phyloP scores from a whole-genome alignment of 2,888 invertebrate genomes.

The Cryptus armator region DNA sequence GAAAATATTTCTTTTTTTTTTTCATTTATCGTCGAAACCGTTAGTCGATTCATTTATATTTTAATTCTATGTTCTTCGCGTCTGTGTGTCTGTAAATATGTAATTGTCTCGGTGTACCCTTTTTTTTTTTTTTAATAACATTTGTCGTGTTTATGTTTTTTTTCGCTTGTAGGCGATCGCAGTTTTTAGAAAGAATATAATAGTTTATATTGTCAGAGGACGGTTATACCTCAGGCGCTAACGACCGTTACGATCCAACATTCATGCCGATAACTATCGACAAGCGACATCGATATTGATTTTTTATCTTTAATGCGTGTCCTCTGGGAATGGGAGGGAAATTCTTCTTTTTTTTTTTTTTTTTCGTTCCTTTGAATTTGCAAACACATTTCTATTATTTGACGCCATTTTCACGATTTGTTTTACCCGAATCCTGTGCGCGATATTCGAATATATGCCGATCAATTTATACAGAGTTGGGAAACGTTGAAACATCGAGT shows the following conservation, averaged over 20 bases:
- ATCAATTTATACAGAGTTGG: background rate
- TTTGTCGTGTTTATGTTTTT: conserved; percentile 11
- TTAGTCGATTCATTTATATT: conserved; percentile 29
- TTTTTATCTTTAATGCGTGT: conserved; percentile 1
- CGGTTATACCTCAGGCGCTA: conserved; percentile 55
- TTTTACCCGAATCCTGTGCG: conserved; percentile 16
- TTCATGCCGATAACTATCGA: conserved; percentile 54
- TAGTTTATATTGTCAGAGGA: conserved; percentile 68
- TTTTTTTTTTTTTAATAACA: conserved; percentile 11
- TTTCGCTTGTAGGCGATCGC: conserved; percentile 45
- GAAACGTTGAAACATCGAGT: background rate
- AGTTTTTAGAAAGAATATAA: conserved; percentile 56
- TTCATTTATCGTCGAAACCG: conserved; percentile 24
- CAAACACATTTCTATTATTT: conserved; percentile 3
- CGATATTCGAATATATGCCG: conserved; percentile 4
- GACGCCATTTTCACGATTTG: conserved; percentile 9
- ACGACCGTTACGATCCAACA: conserved; percentile 32
- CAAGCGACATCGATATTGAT: conserved; percentile 56
- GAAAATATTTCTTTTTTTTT: conserved; percentile 43
- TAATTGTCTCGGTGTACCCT: conserved; percentile 28
- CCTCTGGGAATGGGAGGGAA: conserved; percentile 19
- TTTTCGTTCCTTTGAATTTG: conserved; percentile 1
- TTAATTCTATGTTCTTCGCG: conserved; percentile 30
- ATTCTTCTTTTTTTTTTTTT: background rate
- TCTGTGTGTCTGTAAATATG: conserved; percentile 30